Percentiles rank a stretch among this genome's conserved stretches.
Evolutionary conservation across 2,797 vertebrate genomes (phyloP).

Genomic region (Argya squamiceps): DNA sequence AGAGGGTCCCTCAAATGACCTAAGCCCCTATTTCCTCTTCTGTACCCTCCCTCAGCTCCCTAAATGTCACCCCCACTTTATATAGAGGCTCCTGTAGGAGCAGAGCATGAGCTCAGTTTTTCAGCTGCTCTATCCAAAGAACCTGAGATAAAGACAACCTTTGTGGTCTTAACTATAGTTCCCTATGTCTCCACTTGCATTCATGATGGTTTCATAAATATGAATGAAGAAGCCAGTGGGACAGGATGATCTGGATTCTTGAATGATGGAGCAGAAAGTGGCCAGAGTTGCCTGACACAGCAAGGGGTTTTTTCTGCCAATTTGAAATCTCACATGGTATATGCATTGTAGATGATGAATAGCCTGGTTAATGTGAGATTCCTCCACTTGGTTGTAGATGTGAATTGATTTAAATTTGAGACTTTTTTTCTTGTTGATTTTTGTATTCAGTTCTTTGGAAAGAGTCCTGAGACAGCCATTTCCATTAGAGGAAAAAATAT

Average conservation of each 20-base stretch:
- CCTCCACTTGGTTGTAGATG: neutral
- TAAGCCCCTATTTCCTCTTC: neutral
- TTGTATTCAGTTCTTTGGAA: neutral
- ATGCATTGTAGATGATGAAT: neutral
- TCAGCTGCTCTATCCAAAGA: neutral
- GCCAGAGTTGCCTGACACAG: neutral
- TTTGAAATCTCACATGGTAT: neutral
- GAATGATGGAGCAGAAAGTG: neutral
- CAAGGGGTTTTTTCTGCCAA: neutral
- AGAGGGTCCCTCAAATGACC: neutral
- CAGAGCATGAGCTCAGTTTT: neutral
- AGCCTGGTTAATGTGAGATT: neutral
- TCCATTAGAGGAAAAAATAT: neutral
- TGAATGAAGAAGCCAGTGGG: neutral
- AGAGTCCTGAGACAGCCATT: neutral
- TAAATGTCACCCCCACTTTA: neutral
- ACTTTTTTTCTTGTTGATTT: neutral
- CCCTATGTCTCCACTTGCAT: neutral
- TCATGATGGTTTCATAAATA: neutral
- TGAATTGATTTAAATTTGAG: neutral
- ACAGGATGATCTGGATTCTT: neutral
- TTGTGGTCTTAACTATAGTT: neutral
- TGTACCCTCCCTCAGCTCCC: neutral
- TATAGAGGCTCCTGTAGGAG: neutral
- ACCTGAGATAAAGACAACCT: neutral